phyloP scores from a whole-genome alignment of 2,888 invertebrate genomes.

The Pandemis cinnamomeana region DNA sequence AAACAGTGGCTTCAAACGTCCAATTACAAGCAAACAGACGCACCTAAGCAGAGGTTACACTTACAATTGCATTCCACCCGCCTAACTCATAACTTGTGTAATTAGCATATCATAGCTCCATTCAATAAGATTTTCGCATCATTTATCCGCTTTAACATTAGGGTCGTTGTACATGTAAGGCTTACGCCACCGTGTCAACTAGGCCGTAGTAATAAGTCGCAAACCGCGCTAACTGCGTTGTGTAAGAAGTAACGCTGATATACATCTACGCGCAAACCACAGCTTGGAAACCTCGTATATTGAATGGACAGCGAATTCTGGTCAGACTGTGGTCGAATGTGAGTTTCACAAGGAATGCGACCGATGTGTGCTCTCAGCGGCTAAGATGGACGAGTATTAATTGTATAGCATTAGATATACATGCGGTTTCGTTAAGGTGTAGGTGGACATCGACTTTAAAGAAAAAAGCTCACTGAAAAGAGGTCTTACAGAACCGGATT shows the following conservation, averaged over 20 bases:
- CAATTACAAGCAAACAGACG: slow-evolving; percentile 2
- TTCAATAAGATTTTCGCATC: slow-evolving; percentile 41
- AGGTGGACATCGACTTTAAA: neutral
- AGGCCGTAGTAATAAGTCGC: slow-evolving; percentile 71
- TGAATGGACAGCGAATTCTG: slow-evolving; percentile 39
- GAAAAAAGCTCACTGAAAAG: neutral
- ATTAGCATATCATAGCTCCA: slow-evolving; percentile 32
- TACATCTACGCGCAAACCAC: slow-evolving; percentile 45
- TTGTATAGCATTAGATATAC: neutral
- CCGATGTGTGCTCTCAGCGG: neutral
- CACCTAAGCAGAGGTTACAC: slow-evolving; percentile 11
- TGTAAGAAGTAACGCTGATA: slow-evolving; percentile 46
- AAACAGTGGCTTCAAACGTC: neutral
- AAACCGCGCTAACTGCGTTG: slow-evolving; percentile 57
- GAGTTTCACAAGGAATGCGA: slow-evolving; percentile 32
- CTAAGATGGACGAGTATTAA: neutral
- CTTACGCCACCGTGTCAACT: slow-evolving; percentile 72
- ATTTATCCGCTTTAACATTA: slow-evolving; percentile 42
- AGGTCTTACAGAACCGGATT: neutral
- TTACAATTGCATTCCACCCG: slow-evolving; percentile 21
- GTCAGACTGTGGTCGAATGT: slow-evolving; percentile 39
- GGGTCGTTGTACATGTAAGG: slow-evolving; percentile 56
- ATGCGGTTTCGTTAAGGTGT: neutral
- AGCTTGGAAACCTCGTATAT: slow-evolving; percentile 36
- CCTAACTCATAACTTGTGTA: slow-evolving; percentile 13